These are phyloP conservation scores for Nautilus pompilius DNA, from an alignment of 1,140 invertebrate genomes.

Conservation along the genomic window DNA sequence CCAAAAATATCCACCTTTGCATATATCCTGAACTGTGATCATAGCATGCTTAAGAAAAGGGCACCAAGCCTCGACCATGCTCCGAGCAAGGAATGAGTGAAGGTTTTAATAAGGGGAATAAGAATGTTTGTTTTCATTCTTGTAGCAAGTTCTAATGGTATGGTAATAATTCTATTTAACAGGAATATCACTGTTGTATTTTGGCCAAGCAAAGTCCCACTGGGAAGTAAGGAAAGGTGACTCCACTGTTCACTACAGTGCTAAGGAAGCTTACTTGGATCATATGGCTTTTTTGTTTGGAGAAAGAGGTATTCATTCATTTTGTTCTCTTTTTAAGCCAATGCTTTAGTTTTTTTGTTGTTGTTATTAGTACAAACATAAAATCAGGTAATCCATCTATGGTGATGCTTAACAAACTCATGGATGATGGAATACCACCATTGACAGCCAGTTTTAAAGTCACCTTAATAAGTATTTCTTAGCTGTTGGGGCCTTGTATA, in stretches of 20 bases:
- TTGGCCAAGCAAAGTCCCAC: constrained; percentile 30
- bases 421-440: neutral
- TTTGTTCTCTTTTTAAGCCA: no score
- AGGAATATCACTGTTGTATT: constrained; percentile 25
- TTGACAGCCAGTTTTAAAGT: neutral
- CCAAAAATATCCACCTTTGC: no score
- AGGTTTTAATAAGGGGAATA: no score
- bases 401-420: neutral
- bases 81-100: neutral
- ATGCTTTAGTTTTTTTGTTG: no score
- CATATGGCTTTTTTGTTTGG: constrained; percentile 19
- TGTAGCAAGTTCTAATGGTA: neutral
- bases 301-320: neutral
- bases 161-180: constrained; percentile 4
- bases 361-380: neutral
- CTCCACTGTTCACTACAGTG: constrained; percentile 29
- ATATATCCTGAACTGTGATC: neutral
- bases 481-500: no score
- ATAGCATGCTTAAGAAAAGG: neutral
- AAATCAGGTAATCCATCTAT: neutral
- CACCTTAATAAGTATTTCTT: neutral
- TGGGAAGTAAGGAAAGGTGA: constrained; percentile 31
- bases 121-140: neutral
- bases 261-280: constrained; percentile 27
- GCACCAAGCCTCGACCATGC: neutral